Base-by-base conservation (phyloP, 2,113 vertebrate genomes). In the Furnarius figulus region DNA sequence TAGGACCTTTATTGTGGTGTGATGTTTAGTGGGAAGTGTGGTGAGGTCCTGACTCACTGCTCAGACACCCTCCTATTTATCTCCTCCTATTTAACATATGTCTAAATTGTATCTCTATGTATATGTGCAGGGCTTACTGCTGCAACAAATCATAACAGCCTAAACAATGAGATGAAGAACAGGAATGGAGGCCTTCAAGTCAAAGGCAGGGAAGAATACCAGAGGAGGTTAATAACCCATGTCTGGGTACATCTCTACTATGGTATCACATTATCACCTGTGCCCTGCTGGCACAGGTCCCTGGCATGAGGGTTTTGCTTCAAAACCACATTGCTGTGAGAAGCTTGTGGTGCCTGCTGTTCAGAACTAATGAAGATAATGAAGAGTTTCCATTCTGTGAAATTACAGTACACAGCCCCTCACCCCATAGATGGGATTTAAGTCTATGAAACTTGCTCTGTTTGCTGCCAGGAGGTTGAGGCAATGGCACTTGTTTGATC, bases 241-340 rank as follows among this genome's bases (percentile, higher is more conserved):
- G 15, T 35, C 21, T 35, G 21, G 33, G 21, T 12, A 6, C 12
- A 4, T 44, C 31, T 56, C 6, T 46, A 3, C 79, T 49, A 1
- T 18, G 58, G 30, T 30, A 14, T 24, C 82, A 13, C 49, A 0
- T 3, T 50, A 30, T 52, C 4, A 0, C 62, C 52, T 0, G 0
- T 14, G 35, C 46, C 37, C 68, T 56, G 15, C 5, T 14, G 55
- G 70, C 10, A 1, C 44, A 15, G n/a, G 27, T 33, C n/a, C 35
- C 42, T 59, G 77, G 8, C 44, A 20, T 0, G 1, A 50, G 33
- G 44, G 52, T 8, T 89, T 56, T 49, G 25, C 70, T 59, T 31
- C 4, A 2, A 73, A 65, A 19, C 25, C 35, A 14, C 39, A 0
- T 14, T 50, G 14, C 8, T 35, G 0, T 2, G 28, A 58, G 72